Evolutionary conservation across 2,797 vertebrate species (phyloP).

Genomic region (Coranthus polyacanthus): DNA sequence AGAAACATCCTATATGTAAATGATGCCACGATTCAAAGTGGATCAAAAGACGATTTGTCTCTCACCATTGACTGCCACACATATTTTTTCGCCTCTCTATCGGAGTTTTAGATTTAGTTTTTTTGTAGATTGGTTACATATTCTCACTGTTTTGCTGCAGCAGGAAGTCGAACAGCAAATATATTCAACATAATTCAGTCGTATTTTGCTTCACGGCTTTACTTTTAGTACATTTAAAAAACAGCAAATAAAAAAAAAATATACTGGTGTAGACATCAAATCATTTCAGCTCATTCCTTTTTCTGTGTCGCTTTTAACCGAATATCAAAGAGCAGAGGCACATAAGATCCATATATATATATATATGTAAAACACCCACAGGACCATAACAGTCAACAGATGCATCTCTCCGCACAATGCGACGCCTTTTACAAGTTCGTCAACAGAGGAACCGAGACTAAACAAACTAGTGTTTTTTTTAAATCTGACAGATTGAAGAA

Average conservation of each 20-base stretch:
- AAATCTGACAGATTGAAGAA: slow-evolving; percentile 27
- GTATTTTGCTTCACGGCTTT: too few relatives aligned
- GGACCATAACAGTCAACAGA: background rate
- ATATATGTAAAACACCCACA: slow-evolving; percentile 12
- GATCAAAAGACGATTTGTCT: too few relatives aligned
- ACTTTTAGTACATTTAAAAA: background rate
- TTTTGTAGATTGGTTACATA: too few relatives aligned
- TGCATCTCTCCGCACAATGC: slow-evolving; percentile 2
- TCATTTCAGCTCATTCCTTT: background rate
- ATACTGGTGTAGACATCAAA: background rate
- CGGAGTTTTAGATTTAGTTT: too few relatives aligned
- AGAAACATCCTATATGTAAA: too few relatives aligned
- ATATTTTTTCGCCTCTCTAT: too few relatives aligned
- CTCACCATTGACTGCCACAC: too few relatives aligned
- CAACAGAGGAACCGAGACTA: background rate
- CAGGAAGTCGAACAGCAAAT: too few relatives aligned
- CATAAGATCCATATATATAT: background rate
- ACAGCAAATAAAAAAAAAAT: background rate
- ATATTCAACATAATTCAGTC: too few relatives aligned
- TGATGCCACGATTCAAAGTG: too few relatives aligned
- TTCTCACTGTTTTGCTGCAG: too few relatives aligned
- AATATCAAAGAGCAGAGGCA: too few relatives aligned
- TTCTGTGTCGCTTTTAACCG: background rate
- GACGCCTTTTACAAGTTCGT: slow-evolving; percentile 19
- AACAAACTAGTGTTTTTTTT: slow-evolving; percentile 53